phyloP scores from a whole-genome alignment of 2,888 invertebrate species.

The Phyllotreta cruciferae region DNA sequence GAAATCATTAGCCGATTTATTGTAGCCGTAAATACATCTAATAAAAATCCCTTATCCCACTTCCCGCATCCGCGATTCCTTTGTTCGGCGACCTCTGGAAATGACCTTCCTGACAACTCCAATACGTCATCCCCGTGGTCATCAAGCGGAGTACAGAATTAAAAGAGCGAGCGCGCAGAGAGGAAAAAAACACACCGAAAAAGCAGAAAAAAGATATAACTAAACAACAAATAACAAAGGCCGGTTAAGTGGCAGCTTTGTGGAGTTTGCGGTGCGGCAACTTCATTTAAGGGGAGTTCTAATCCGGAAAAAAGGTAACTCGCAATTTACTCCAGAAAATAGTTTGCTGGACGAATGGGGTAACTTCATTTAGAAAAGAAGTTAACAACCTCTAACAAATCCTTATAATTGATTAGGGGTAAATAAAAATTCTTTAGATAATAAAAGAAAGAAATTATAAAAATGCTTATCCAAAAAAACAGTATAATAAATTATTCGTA shows the following conservation, averaged over 20 bases:
- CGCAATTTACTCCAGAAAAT: neutral
- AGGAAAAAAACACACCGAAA: slow-evolving; percentile 25
- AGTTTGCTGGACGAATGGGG: too few relatives aligned
- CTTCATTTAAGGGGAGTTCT: neutral
- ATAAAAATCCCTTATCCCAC: slow-evolving; percentile 24
- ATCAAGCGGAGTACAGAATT: slow-evolving; percentile 31
- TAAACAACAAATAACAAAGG: slow-evolving; percentile 45
- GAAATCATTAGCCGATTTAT: slow-evolving; percentile 13
- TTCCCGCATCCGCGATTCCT: slow-evolving; percentile 23
- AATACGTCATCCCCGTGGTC: slow-evolving; percentile 32
- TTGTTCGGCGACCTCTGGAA: slow-evolving; percentile 30
- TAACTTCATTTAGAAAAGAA: too few relatives aligned
- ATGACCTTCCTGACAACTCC: slow-evolving; percentile 26
- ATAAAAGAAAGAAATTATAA: neutral
- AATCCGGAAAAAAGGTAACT: slow-evolving; percentile 13
- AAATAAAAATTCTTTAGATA: neutral
- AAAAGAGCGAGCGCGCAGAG: slow-evolving; percentile 21
- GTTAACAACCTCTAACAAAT: too few relatives aligned
- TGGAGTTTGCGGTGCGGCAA: slow-evolving; percentile 33
- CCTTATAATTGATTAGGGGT: neutral
- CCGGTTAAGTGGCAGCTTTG: slow-evolving; percentile 49
- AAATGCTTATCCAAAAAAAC: neutral
- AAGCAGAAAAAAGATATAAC: slow-evolving; percentile 36
- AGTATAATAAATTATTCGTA: neutral
- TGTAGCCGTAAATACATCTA: slow-evolving; percentile 13